Evolutionary conservation across 2,113 vertebrate genomes (phyloP), one percentile per base, ranked within the genome.

Genomic region (Leptobrachium ailaonicum): DNA sequence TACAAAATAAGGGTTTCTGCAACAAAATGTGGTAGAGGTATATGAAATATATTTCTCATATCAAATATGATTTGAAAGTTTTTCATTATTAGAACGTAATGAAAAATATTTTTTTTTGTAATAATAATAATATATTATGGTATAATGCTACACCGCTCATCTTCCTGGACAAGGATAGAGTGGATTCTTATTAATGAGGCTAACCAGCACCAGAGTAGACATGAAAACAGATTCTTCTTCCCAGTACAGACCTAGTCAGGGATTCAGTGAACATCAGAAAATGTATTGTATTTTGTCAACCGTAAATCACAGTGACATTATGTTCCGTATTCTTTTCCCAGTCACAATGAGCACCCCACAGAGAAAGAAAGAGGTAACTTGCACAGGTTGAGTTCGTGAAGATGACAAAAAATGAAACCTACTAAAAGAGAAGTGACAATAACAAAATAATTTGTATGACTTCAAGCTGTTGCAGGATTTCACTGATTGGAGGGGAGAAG

Each of bases 241-340:
- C 2, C n/a, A 67, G 6, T 8, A 14, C 74, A 44, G 41, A 44
- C 13, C 40, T 14, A 58, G 41, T 67, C 3, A 69, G 44, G 9
- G 42, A 75, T 40, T 45, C 10, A 41, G 47, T 41, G 3, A 54
- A 75, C 32, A 69, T 75, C 66, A 50, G 54, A 58, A 74, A 60
- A 74, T 10, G 8, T 45, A 81, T 66, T 74, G 71, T 62, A 81
- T 69, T 62, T 74, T 81, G 79, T 75, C 72, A 68, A 20, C 78
- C 58, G 41, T 44, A 43, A 43, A 69, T 75, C 71, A 50, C 50
- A 66, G 79, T 12, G 58, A 69, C 66, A 69, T 62, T 62, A 32
- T 69, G 54, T 42, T 75, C 53, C 44, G 11, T 73, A 14, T 42
- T 69, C 11, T 9, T 58, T 68, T 66, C 71, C 50, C 63, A 50